These are phyloP conservation scores for Trichacis sp. DNA, from an alignment of 2,888 invertebrate genomes.

Conservation along the genomic window DNA sequence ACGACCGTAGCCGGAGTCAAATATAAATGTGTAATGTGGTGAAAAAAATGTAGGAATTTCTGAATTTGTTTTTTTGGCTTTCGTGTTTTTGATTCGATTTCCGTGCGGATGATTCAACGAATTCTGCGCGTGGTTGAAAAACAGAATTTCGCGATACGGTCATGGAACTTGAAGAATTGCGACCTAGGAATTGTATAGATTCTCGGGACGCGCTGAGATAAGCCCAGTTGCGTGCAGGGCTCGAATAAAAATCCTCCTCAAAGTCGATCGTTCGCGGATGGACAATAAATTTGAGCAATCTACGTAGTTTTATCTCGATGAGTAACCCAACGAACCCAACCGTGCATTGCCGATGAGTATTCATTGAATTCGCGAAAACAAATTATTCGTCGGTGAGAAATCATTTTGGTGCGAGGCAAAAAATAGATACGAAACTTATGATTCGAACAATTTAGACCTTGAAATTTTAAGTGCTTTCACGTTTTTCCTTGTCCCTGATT, in stretches of 20 bases:
- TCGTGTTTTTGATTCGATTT: background rate
- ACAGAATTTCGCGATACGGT: constrained; percentile 11
- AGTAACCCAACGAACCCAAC: background rate
- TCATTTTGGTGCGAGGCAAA: background rate
- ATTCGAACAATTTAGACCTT: too few relatives aligned
- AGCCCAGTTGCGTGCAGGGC: constrained; percentile 14
- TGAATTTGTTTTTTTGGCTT: background rate
- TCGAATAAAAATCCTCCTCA: constrained; percentile 11
- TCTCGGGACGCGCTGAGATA: constrained; percentile 6
- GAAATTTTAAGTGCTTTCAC: too few relatives aligned
- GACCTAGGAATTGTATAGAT: constrained; percentile 2
- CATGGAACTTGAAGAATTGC: constrained; percentile 3
- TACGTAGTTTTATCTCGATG: constrained; percentile 1
- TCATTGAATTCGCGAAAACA: background rate
- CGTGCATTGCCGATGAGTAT: too few relatives aligned
- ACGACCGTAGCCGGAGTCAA: too few relatives aligned
- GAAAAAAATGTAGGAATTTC: too few relatives aligned
- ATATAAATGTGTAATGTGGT: too few relatives aligned
- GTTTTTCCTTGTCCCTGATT: too few relatives aligned
- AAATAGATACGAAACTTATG: background rate
- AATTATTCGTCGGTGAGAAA: background rate
- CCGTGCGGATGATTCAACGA: background rate
- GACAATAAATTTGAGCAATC: constrained; percentile 10
- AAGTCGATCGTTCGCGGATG: constrained; percentile 15
- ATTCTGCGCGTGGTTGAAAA: background rate